Percentiles rank a stretch among this genome's conserved stretches.
Conservation (phyloP, 2,113 vertebrate species). For the Pitta sordida region DNA sequence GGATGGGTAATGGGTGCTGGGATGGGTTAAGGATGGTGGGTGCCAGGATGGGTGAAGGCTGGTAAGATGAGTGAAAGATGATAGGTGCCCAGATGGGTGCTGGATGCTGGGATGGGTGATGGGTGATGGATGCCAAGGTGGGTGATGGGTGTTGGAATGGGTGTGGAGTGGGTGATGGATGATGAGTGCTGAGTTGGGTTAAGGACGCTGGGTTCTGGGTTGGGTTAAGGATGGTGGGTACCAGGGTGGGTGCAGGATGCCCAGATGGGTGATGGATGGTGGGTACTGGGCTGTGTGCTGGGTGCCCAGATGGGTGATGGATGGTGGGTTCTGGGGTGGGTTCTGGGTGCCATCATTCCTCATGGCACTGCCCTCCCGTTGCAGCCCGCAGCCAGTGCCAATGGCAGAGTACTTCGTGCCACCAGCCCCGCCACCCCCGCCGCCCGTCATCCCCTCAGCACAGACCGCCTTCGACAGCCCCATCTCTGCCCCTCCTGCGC, state of each 20-base stretch:
- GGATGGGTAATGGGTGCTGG: not conserved
- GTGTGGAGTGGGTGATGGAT: not conserved
- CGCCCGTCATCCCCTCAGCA: constrained; percentile 84
- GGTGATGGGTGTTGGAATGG: not conserved
- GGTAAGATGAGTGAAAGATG: not conserved
- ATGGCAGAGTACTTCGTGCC: constrained; percentile 86
- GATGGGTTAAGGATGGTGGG: too few relatives aligned
- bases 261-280: too few relatives aligned
- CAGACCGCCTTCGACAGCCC: constrained; percentile 87
- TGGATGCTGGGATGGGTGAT: not conserved
- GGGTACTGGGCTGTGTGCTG: not conserved
- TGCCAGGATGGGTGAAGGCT: not conserved
- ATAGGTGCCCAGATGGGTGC: not conserved
- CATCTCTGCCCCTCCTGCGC: constrained; percentile 36
- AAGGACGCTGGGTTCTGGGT: not conserved
- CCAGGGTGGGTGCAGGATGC: too few relatives aligned
- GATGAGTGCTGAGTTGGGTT: not conserved
- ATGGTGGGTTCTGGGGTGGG: not conserved
- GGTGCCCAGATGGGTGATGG: not conserved
- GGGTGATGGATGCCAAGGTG: too few relatives aligned
- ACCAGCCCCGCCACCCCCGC: constrained; percentile 82
- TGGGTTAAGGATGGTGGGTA: not conserved
- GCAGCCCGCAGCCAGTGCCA: constrained; percentile 77
- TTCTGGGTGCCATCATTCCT: fast-evolving
- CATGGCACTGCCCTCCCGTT: not conserved